A percentile compares a stretch with the other conserved stretches of the same genome.
Conservation (phyloP, 2,888 invertebrate genomes). For the Trissolcus brochymenae region DNA sequence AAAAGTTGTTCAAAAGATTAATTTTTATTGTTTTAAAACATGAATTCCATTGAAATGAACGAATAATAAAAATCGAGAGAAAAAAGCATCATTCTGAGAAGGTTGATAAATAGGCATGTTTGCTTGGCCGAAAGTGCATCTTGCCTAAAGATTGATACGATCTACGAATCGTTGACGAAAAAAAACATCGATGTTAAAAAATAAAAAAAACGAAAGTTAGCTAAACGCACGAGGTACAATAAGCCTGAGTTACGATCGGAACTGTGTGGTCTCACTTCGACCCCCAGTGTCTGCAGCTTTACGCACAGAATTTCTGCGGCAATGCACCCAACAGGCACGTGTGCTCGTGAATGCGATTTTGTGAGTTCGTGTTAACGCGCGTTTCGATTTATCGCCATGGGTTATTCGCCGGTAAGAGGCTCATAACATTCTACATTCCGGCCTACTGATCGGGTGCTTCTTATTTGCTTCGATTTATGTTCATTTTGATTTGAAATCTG, state of each 20-base stretch:
- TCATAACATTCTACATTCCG: constrained; percentile 46
- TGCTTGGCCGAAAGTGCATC: constrained; percentile 23
- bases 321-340: constrained; percentile 40
- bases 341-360: constrained; percentile 46
- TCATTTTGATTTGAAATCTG: constrained; percentile 49
- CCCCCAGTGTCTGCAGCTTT: constrained; percentile 49
- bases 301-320: constrained; percentile 24
- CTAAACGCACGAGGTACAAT: constrained; percentile 60
- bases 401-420: constrained; percentile 41
- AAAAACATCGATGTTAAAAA: not conserved
- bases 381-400: constrained; percentile 42
- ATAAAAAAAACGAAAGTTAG: constrained; percentile 24
- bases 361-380: constrained; percentile 66
- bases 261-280: constrained; percentile 65
- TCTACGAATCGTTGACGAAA: constrained; percentile 19
- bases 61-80: not conserved
- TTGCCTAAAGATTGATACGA: constrained; percentile 18
- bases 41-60: not conserved
- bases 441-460: constrained; percentile 43
- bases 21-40: not conserved
- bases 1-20: not conserved
- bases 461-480: constrained; percentile 45
- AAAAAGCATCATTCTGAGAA: constrained; percentile 14
- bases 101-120: constrained; percentile 15
- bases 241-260: constrained; percentile 65